Conservation (phyloP, 1,140 invertebrate genomes). For the Anthonomus grandis region DNA sequence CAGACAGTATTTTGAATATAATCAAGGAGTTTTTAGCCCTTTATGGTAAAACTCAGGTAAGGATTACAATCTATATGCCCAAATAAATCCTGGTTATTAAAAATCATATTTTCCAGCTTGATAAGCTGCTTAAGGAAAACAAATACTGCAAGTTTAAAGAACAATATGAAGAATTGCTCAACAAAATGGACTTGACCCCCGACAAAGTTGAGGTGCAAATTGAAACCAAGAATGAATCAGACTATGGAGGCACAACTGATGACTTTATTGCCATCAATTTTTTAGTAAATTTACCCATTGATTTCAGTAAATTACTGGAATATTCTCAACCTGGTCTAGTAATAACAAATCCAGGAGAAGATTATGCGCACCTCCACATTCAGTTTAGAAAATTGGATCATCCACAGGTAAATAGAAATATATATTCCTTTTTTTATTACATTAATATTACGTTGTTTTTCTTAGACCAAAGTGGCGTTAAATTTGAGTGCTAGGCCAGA, state of each 20-base stretch:
- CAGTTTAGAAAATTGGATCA: slow-evolving; percentile 36
- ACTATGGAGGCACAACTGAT: background rate
- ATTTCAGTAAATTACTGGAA: slow-evolving; percentile 41
- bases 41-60: slow-evolving; percentile 45
- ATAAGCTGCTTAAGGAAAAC: slow-evolving; percentile 37
- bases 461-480: slow-evolving; percentile 33
- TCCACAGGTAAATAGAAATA: no score
- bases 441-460: no score
- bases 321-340: slow-evolving; percentile 32
- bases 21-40: slow-evolving; percentile 42
- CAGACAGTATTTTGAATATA: slow-evolving; percentile 39
- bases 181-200: slow-evolving; percentile 25
- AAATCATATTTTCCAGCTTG: slow-evolving; percentile 11
- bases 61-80: background rate
- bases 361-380: slow-evolving; percentile 37
- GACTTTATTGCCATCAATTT: slow-evolving; percentile 33
- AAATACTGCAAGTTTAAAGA: slow-evolving; percentile 34
- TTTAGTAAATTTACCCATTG: slow-evolving; percentile 41
- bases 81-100: background rate
- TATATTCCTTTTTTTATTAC: no score
- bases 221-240: slow-evolving; percentile 28
- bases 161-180: slow-evolving; percentile 39
- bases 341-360: slow-evolving; percentile 35
- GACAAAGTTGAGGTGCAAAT: slow-evolving; percentile 45
- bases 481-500: slow-evolving; percentile 42